phyloP scores from a whole-genome alignment of 2,113 vertebrate genomes.

The Catharus minimus region DNA sequence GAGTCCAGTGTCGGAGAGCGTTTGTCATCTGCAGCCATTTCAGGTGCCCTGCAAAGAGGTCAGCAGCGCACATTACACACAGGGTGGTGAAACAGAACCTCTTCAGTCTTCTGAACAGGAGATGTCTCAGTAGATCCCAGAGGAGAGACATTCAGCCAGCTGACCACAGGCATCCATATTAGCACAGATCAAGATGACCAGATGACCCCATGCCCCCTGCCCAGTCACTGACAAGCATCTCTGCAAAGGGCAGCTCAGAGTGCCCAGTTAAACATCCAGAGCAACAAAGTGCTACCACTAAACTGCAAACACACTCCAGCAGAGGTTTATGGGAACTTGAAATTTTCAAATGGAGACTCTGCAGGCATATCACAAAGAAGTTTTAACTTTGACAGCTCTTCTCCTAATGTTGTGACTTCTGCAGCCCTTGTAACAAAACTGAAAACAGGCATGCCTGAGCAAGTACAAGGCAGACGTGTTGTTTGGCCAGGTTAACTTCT shows the following conservation, averaged over 20 bases:
- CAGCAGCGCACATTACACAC: background rate
- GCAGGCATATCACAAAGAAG: rapidly evolving
- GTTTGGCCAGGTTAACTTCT: background rate
- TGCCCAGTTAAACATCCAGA: background rate
- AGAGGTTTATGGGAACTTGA: background rate
- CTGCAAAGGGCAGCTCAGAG: background rate
- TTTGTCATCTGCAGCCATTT: conserved; percentile 94
- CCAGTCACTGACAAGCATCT: background rate
- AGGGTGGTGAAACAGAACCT: background rate
- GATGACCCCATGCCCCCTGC: background rate
- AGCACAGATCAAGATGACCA: background rate
- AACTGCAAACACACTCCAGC: background rate
- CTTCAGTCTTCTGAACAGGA: background rate
- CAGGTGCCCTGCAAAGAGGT: conserved; percentile 72
- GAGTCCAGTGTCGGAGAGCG: conserved; percentile 82
- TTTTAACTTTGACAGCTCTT: background rate
- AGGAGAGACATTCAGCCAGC: background rate
- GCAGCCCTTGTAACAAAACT: background rate
- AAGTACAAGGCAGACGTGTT: background rate
- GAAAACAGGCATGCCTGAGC: background rate
- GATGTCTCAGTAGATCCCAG: background rate
- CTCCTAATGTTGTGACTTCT: background rate
- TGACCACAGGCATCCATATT: background rate
- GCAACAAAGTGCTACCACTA: background rate
- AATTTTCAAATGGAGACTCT: background rate